Conservation (phyloP, 2,888 invertebrate species). For the Nomada hirtipes region DNA sequence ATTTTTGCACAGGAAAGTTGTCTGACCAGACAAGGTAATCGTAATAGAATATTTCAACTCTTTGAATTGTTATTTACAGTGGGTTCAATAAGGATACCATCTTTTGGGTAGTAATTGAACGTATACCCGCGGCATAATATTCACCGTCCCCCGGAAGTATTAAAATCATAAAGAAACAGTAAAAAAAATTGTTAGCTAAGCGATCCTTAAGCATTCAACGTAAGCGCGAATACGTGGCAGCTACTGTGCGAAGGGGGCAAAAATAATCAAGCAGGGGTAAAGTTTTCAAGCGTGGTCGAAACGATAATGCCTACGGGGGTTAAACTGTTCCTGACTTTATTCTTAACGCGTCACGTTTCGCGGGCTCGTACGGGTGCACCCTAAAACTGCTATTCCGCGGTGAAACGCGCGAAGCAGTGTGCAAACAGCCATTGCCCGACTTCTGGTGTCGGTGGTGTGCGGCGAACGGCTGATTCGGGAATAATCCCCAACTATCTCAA, state of each 20-base stretch:
- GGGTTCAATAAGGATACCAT: too few species aligned
- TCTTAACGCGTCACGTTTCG: slow-evolving; percentile 55
- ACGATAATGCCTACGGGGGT: slow-evolving; percentile 52
- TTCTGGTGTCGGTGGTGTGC: slow-evolving; percentile 37
- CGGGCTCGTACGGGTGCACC: slow-evolving; percentile 30
- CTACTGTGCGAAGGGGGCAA: slow-evolving; percentile 23
- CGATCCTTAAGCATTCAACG: too few species aligned
- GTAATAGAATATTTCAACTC: too few species aligned
- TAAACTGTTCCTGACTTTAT: slow-evolving; percentile 63
- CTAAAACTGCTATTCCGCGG: slow-evolving; percentile 65
- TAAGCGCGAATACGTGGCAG: background rate
- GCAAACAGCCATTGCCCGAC: slow-evolving; percentile 8
- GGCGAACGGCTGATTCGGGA: slow-evolving; percentile 69
- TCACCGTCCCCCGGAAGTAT: too few species aligned
- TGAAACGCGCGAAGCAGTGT: slow-evolving; percentile 51
- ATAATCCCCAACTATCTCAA: slow-evolving; percentile 67
- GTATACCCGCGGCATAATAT: too few species aligned
- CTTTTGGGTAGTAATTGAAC: too few species aligned
- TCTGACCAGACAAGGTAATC: too few species aligned
- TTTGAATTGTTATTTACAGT: too few species aligned
- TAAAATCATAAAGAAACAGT: too few species aligned
- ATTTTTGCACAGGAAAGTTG: too few species aligned
- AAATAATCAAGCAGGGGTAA: slow-evolving; percentile 48
- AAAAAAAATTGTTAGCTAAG: too few species aligned
- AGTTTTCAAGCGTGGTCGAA: slow-evolving; percentile 60